Percentiles rank a stretch among this genome's conserved stretches.
Conservation (phyloP, 2,888 invertebrate species). For the Portevinia maculata region DNA sequence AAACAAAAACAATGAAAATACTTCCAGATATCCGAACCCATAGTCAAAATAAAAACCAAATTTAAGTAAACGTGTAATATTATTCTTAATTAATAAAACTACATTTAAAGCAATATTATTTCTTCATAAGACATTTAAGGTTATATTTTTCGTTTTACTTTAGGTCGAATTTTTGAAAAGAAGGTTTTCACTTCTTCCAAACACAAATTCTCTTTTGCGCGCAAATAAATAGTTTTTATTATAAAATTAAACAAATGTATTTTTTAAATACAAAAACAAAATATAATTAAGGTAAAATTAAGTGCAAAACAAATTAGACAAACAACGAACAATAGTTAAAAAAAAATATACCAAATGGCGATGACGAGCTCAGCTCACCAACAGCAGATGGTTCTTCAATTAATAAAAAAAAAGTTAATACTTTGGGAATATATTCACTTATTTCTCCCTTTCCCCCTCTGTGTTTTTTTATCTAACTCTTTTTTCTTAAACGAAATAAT, state of each 20-base stretch:
- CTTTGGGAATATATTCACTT: conserved; percentile 18
- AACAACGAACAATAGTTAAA: not conserved
- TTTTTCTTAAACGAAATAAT: conserved; percentile 48
- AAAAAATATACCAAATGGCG: not conserved
- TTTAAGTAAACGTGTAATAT: conserved; percentile 21
- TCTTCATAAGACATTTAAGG: conserved; percentile 38
- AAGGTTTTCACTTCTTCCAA: conserved; percentile 6
- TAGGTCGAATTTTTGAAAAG: conserved; percentile 21
- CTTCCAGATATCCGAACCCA: too few relatives aligned
- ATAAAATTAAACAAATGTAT: not conserved
- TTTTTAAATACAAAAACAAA: conserved; percentile 7
- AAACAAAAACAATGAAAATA: too few relatives aligned
- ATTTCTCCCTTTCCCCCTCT: conserved; percentile 5
- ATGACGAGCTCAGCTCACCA: conserved; percentile 8
- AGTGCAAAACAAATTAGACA: not conserved
- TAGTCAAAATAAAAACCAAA: not conserved
- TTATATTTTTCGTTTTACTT: conserved; percentile 2
- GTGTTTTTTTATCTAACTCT: conserved; percentile 23
- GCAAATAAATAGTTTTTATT: conserved; percentile 19
- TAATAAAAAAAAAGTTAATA: not conserved
- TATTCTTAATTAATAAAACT: conserved; percentile 53
- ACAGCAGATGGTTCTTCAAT: not conserved
- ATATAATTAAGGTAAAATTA: not conserved
- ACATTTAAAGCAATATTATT: conserved; percentile 56
- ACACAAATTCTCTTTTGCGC: conserved; percentile 23